Conservation (phyloP, 2,113 vertebrate genomes). For the Menidia beryllina region DNA sequence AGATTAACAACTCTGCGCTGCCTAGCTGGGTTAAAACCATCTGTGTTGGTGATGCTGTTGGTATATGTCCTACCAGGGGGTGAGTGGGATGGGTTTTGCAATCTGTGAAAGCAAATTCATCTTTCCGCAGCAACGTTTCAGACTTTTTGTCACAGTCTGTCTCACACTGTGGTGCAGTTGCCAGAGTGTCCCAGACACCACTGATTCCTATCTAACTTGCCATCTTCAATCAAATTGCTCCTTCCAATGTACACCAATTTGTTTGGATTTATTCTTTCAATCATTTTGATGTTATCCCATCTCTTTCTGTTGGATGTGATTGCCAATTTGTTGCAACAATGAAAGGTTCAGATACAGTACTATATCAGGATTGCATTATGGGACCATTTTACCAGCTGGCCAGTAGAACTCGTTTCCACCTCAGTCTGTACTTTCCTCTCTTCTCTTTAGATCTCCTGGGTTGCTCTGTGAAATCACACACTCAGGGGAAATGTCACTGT, state of each 20-base stretch:
- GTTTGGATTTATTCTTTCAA: constrained; percentile 11
- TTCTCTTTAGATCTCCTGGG: constrained; percentile 57
- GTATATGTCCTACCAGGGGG: constrained; percentile 45
- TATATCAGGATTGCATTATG: constrained; percentile 24
- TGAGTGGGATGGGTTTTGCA: constrained; percentile 56
- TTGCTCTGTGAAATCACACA: constrained; percentile 62
- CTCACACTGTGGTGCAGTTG: constrained; percentile 33
- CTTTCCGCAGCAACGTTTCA: constrained; percentile 27
- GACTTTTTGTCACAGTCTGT: constrained; percentile 38
- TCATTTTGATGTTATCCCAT: not conserved
- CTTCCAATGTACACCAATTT: not conserved
- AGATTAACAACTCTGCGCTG: constrained; percentile 47
- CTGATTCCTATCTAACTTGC: constrained; percentile 15
- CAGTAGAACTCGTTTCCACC: constrained; percentile 19
- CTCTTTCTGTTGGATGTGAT: not conserved
- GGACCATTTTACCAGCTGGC: constrained; percentile 2
- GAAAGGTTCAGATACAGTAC: not conserved
- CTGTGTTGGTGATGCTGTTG: constrained; percentile 62
- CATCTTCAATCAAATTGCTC: constrained; percentile 1
- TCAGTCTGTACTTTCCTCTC: constrained; percentile 16
- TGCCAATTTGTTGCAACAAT: constrained; percentile 21
- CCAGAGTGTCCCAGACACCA: constrained; percentile 20
- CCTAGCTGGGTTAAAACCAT: constrained; percentile 60
- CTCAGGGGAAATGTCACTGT: constrained; percentile 76
- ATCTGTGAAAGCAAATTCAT: constrained; percentile 52